phyloP scores from a whole-genome alignment of 2,113 vertebrate genomes.

The Catagonus wagneri region DNA sequence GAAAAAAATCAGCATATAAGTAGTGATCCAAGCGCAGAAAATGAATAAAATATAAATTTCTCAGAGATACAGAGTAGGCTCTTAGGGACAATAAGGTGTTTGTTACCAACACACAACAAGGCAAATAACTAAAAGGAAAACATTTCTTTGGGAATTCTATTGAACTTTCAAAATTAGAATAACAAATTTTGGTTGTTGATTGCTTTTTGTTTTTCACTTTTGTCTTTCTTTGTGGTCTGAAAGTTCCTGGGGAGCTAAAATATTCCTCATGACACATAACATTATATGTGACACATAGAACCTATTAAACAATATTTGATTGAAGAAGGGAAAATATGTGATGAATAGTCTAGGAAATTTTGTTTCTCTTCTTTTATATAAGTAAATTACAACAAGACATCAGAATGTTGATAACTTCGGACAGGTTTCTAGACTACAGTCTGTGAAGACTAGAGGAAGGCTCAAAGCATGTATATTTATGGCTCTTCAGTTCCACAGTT shows the following conservation, averaged over 20 bases:
- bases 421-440: background rate
- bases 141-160: background rate
- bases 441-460: background rate
- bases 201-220: constrained; percentile 30
- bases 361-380: background rate
- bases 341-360: background rate
- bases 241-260: background rate
- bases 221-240: constrained; percentile 6
- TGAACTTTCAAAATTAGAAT: constrained; percentile 14
- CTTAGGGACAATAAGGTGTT: background rate
- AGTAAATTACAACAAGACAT: background rate
- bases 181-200: background rate
- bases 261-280: background rate
- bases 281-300: background rate
- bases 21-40: background rate
- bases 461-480: constrained; percentile 45
- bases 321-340: background rate
- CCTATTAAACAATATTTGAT: background rate
- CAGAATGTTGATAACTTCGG: background rate
- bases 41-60: background rate
- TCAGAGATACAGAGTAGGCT: background rate
- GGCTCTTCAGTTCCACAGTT: background rate
- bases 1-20: background rate
- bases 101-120: background rate
- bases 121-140: background rate